Conservation (phyloP, 2,888 invertebrate species). For the Nebria salina region DNA sequence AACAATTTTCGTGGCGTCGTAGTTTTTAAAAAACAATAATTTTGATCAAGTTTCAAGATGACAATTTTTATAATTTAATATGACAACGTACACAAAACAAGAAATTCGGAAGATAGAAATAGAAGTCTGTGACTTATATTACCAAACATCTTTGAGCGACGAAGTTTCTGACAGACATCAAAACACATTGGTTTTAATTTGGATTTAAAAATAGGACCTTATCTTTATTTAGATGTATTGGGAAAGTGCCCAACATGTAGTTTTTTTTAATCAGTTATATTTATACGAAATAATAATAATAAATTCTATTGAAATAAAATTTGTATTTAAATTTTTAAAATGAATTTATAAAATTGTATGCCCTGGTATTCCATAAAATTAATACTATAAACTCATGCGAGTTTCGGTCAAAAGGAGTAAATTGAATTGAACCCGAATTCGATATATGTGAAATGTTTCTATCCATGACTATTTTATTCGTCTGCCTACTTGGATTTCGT, state of each 20-base stretch:
- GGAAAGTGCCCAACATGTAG: not conserved
- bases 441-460: not conserved
- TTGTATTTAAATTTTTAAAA: too few species aligned
- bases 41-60: not conserved
- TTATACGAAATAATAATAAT: too few species aligned
- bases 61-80: not conserved
- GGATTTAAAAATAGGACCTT: not conserved
- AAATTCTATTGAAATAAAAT: too few species aligned
- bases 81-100: not conserved
- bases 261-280: too few species aligned
- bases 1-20: too few species aligned
- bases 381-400: not conserved
- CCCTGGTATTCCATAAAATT: too few species aligned
- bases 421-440: not conserved
- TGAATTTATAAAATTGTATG: too few species aligned
- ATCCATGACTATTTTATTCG: not conserved
- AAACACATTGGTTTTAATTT: not conserved
- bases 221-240: too few species aligned
- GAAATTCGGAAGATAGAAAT: not conserved
- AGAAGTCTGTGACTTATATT: not conserved
- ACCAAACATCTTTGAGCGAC: not conserved
- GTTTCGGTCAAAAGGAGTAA: not conserved
- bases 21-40: too few species aligned
- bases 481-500: not conserved
- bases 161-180: not conserved